Conservation (phyloP, 2,888 invertebrate genomes). For the Meteorus colon region DNA sequence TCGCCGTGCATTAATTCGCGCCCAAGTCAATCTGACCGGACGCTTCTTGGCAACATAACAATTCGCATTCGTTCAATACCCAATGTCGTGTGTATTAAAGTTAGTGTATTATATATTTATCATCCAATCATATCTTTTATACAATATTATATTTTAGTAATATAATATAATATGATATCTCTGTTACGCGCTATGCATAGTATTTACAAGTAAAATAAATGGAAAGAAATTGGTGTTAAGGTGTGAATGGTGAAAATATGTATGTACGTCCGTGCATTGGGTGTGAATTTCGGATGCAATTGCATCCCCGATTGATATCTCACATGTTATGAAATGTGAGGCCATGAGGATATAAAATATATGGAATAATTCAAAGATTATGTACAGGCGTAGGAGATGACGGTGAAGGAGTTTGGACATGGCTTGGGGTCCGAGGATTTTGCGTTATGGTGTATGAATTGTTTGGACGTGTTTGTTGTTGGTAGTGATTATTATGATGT, state of each 20-base stretch:
- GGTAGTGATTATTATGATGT: constrained; percentile 44
- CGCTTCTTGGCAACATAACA: constrained; percentile 35
- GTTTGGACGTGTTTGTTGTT: constrained; percentile 60
- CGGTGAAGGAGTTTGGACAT: constrained; percentile 70
- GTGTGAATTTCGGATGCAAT: neutral
- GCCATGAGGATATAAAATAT: neutral
- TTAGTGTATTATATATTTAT: constrained; percentile 44
- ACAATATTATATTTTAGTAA: constrained; percentile 65
- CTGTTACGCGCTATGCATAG: constrained; percentile 67
- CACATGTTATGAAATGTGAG: neutral
- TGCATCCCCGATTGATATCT: neutral
- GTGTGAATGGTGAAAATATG: neutral
- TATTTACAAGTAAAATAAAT: constrained; percentile 66
- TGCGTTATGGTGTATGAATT: constrained; percentile 67
- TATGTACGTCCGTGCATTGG: constrained; percentile 10
- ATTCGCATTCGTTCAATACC: constrained; percentile 25
- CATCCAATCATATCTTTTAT: constrained; percentile 55
- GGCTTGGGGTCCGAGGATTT: constrained; percentile 68
- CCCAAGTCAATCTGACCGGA: constrained; percentile 47
- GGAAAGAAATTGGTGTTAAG: constrained; percentile 45
- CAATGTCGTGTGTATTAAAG: constrained; percentile 49
- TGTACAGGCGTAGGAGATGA: constrained; percentile 73
- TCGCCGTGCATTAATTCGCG: constrained; percentile 19
- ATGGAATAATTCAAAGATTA: constrained; percentile 67
- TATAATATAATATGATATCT: constrained; percentile 63